Evolutionary conservation across 2,888 invertebrate species (phyloP).

Genomic region (Luperina testacea): DNA sequence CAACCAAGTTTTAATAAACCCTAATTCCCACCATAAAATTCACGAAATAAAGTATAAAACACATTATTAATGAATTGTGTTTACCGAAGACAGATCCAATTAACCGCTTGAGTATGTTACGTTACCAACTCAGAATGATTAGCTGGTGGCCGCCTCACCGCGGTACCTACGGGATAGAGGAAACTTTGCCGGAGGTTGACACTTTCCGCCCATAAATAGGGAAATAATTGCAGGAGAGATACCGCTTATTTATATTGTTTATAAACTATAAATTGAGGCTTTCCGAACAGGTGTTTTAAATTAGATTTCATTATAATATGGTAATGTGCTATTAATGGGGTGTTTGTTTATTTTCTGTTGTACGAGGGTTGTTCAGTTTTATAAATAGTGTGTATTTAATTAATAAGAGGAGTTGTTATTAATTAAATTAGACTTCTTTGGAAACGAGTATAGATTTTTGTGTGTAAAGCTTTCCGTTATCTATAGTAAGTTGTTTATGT

Average conservation of each 20-base stretch:
- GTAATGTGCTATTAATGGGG: conserved; percentile 42
- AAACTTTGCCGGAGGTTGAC: conserved; percentile 77
- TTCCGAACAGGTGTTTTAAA: conserved; percentile 57
- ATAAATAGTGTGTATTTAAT: conserved; percentile 24
- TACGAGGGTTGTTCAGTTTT: neutral
- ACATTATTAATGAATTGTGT: conserved; percentile 50
- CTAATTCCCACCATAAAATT: conserved; percentile 4
- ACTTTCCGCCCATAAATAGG: conserved; percentile 81
- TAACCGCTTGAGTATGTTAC: conserved; percentile 66
- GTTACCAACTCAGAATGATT: conserved; percentile 72
- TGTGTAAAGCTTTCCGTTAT: neutral
- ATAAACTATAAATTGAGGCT: conserved; percentile 69
- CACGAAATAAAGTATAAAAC: conserved; percentile 23
- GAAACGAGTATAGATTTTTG: neutral
- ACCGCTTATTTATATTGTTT: conserved; percentile 78
- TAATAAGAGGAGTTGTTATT: conserved; percentile 5
- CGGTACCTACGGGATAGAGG: conserved; percentile 57
- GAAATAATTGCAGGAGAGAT: conserved; percentile 83
- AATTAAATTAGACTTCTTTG: neutral
- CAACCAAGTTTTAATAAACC: neutral
- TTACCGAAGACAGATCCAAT: conserved; percentile 61
- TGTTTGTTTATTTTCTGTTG: conserved; percentile 34
- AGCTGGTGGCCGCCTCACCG: conserved; percentile 67
- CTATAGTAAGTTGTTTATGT: neutral
- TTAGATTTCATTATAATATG: conserved; percentile 51